These are phyloP conservation scores for Hesperia comma DNA, from an alignment of 2,888 invertebrate species.

Conservation along the genomic window DNA sequence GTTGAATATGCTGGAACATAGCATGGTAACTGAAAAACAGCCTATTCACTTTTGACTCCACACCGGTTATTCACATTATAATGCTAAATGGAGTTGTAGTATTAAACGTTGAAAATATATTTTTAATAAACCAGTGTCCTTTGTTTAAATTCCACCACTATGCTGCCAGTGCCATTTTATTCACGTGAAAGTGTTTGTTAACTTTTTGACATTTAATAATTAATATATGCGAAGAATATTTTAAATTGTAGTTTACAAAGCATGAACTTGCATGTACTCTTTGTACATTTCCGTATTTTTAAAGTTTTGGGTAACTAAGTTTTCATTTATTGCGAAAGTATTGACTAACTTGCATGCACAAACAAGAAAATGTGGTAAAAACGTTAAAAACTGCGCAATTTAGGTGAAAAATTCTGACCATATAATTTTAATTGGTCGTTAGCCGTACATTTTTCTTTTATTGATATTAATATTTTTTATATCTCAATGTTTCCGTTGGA, in stretches of 20 bases:
- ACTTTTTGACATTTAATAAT: conserved; percentile 3
- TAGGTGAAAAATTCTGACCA: neutral
- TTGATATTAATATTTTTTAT: no score
- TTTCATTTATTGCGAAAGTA: no score
- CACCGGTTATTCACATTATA: no score
- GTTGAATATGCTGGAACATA: no score
- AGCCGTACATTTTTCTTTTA: neutral
- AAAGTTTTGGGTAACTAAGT: neutral
- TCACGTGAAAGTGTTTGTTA: conserved; percentile 10
- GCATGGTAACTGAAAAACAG: no score
- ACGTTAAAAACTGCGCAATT: neutral
- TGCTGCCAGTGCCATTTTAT: conserved; percentile 1
- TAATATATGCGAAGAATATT: conserved; percentile 1
- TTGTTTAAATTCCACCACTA: neutral
- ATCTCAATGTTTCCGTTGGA: neutral
- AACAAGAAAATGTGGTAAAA: neutral
- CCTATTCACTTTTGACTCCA: no score
- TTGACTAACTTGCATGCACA: no score
- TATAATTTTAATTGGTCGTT: neutral
- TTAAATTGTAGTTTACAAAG: no score
- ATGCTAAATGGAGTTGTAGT: neutral
- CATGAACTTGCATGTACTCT: no score
- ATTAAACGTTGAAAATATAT: neutral
- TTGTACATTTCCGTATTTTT: neutral
- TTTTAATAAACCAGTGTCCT: neutral